A percentile compares a stretch with the other conserved stretches of the same genome.
Evolutionary conservation across 2,113 vertebrate genomes (phyloP).

Genomic region (Canis aureus): DNA sequence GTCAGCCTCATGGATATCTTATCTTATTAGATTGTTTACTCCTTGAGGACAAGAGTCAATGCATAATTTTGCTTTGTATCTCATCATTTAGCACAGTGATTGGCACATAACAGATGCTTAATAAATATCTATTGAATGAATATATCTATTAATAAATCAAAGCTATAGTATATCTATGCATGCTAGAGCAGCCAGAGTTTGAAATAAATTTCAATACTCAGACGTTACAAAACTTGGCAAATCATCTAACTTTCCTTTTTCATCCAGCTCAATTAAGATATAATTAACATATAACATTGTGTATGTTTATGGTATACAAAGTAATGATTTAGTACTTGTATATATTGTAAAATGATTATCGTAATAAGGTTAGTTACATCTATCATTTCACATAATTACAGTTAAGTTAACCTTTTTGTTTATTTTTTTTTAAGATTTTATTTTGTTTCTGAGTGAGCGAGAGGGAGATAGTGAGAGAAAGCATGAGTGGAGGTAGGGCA

Average conservation of each 20-base stretch:
- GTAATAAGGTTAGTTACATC: not conserved
- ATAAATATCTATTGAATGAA: not conserved
- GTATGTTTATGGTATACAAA: not conserved
- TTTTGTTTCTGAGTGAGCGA: no score
- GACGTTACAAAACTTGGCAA: not conserved
- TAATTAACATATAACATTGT: not conserved
- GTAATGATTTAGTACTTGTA: not conserved
- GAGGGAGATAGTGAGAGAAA: no score
- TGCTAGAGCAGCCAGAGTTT: not conserved
- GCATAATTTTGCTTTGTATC: not conserved
- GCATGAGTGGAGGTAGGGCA: no score
- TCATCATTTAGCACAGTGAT: not conserved
- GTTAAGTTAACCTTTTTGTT: not conserved
- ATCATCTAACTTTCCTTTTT: not conserved
- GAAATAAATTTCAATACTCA: not conserved
- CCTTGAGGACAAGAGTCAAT: not conserved
- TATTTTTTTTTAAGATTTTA: no score
- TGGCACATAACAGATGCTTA: not conserved
- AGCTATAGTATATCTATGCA: not conserved
- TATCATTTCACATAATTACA: not conserved
- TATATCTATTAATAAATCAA: not conserved
- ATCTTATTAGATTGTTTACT: not conserved
- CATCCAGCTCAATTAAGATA: not conserved
- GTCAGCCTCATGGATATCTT: not conserved
- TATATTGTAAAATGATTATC: not conserved